A percentile compares a stretch with the other conserved stretches of the same genome.
Evolutionary conservation across 2,797 vertebrate species (phyloP).

Genomic region (Rhincodon typus): DNA sequence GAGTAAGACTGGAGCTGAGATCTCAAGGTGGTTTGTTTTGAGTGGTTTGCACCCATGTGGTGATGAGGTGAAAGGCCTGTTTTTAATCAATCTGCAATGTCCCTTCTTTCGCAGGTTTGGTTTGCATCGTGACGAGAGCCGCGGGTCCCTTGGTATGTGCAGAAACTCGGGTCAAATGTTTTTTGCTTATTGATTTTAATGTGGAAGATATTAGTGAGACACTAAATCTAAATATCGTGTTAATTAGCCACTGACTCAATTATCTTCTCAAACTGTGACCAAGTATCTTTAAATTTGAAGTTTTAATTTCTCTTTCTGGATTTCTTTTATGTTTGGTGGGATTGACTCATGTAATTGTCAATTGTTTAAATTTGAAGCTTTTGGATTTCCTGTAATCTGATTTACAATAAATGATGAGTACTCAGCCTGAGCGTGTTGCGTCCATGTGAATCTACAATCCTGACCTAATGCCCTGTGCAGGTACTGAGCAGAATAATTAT

Average conservation of each 20-base stretch:
- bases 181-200: conserved; percentile 26
- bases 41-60: conserved; percentile 18
- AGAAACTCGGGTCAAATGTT: conserved; percentile 32
- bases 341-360: neutral
- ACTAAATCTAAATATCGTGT: conserved; percentile 23
- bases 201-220: conserved; percentile 15
- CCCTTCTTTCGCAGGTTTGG: conserved; percentile 35
- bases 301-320: conserved; percentile 9
- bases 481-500: neutral
- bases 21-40: neutral
- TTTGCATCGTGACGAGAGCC: conserved; percentile 33
- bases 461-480: neutral
- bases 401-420: conserved; percentile 26
- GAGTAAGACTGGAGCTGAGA: neutral
- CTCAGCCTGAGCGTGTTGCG: conserved; percentile 31
- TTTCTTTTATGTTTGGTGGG: neutral
- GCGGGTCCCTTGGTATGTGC: conserved; percentile 32
- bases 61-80: conserved; percentile 2
- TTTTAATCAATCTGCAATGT: conserved; percentile 30
- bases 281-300: conserved; percentile 20
- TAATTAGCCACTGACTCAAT: conserved; percentile 13
- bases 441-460: conserved; percentile 20
- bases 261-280: conserved; percentile 29
- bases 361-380: neutral
- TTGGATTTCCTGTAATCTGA: conserved; percentile 23